Percentiles rank a stretch among this genome's conserved stretches.
Conservation (phyloP, 2,888 invertebrate species). For the Zeuzera pyrina region DNA sequence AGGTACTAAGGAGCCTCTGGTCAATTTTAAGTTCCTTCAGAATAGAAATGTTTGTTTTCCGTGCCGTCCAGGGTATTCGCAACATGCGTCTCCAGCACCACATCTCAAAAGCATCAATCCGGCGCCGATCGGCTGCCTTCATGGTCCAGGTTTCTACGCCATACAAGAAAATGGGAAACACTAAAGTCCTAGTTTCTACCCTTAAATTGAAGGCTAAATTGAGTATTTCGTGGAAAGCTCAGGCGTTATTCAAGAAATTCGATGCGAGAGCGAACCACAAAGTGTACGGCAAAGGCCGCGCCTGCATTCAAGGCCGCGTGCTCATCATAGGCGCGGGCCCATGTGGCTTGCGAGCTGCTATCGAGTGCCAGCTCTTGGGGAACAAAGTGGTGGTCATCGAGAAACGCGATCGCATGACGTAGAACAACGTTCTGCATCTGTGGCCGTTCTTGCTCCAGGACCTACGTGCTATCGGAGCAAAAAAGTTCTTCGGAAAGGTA, state of each 20-base stretch:
- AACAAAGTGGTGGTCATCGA: conserved; percentile 95
- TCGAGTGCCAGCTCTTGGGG: conserved; percentile 96
- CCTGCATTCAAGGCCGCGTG: conserved; percentile 84
- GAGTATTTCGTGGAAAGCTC: conserved; percentile 92
- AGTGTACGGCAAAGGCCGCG: conserved; percentile 93
- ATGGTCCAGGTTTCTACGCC: too few species aligned
- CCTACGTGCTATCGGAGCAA: conserved; percentile 92
- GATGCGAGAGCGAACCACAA: conserved; percentile 94
- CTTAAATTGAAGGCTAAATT: conserved; percentile 81
- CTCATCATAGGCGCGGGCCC: conserved; percentile 97
- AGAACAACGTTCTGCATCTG: too few species aligned
- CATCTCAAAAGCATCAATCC: too few species aligned
- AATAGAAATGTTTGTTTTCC: too few species aligned
- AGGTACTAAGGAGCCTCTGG: too few species aligned
- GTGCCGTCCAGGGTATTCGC: too few species aligned
- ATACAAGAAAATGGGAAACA: too few species aligned
- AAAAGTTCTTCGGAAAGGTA: conserved; percentile 99
- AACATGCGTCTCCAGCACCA: too few species aligned
- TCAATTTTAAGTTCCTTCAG: too few species aligned
- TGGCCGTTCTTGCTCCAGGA: conserved; percentile 98
- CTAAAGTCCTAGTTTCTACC: too few species aligned
- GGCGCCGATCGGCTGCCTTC: too few species aligned
- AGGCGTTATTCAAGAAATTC: conserved; percentile 97
- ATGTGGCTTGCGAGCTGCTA: conserved; percentile 94
- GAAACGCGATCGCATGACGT: too few species aligned